These are phyloP conservation scores for Musca vetustissima DNA, from an alignment of 1,140 invertebrate genomes.

Conservation along the genomic window DNA sequence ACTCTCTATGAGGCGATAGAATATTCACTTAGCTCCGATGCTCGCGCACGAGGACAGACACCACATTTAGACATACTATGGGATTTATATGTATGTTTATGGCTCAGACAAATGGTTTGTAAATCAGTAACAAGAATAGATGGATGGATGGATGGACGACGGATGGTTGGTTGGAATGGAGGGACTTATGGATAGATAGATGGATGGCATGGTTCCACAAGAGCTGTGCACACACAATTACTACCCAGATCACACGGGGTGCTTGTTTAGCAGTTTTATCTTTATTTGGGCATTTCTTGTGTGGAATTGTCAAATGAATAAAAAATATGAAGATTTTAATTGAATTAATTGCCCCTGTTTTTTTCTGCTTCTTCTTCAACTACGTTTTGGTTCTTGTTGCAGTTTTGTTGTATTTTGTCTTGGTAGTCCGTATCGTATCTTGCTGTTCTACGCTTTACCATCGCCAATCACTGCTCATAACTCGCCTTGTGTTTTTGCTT, in stretches of 20 bases:
- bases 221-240: conserved; percentile 18
- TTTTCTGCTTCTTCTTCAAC: not conserved
- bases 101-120: no score
- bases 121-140: no score
- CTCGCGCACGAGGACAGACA: conserved; percentile 17
- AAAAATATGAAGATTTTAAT: conserved; percentile 49
- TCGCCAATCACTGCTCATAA: conserved; percentile 2
- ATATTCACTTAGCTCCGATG: conserved; percentile 25
- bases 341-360: conserved; percentile 39
- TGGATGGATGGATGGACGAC: no score
- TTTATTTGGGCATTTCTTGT: conserved; percentile 43
- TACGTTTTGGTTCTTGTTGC: not conserved
- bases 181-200: not conserved
- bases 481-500: no score
- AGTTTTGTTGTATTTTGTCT: no score
- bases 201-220: not conserved
- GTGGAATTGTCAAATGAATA: conserved; percentile 51
- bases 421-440: no score
- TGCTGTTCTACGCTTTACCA: no score
- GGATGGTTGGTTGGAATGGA: no score
- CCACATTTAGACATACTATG: not conserved
- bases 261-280: conserved; percentile 36
- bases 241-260: conserved; percentile 16
- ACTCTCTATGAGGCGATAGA: conserved; percentile 10
- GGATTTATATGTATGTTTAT: not conserved